Conservation (phyloP, 1,140 invertebrate species). For the Penaeus indicus region DNA sequence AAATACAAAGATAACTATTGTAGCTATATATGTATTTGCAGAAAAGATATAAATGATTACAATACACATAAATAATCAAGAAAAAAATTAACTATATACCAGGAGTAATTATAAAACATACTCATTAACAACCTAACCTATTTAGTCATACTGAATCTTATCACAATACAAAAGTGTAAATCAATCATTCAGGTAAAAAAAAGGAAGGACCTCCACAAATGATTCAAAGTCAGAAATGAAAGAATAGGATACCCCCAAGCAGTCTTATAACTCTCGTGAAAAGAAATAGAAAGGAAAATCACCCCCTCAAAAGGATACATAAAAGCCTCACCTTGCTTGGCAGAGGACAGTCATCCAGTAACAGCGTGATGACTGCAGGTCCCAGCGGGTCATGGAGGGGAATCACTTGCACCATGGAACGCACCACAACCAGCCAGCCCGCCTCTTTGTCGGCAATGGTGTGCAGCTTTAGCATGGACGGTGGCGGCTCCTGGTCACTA, state of each 20-base stretch:
- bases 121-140: too few relatives aligned
- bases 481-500: constrained; percentile 87
- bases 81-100: too few relatives aligned
- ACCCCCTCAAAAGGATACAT: constrained; percentile 12
- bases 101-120: too few relatives aligned
- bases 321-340: constrained; percentile 81
- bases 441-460: constrained; percentile 89
- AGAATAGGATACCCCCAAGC: too few relatives aligned
- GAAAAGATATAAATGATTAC: too few relatives aligned
- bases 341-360: constrained; percentile 92
- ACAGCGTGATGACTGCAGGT: constrained; percentile 89
- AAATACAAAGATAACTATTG: not conserved
- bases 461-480: constrained; percentile 85
- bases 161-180: too few relatives aligned
- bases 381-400: constrained; percentile 89
- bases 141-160: too few relatives aligned
- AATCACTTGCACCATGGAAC: constrained; percentile 88
- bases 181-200: too few relatives aligned
- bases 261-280: not conserved
- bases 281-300: not conserved
- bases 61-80: too few relatives aligned
- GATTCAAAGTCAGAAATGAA: too few relatives aligned
- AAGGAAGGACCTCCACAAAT: too few relatives aligned
- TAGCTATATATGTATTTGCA: too few relatives aligned
- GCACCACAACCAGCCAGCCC: constrained; percentile 91